These are phyloP conservation scores for Hybos culiciformis DNA, from an alignment of 2,888 invertebrate species.

Conservation along the genomic window DNA sequence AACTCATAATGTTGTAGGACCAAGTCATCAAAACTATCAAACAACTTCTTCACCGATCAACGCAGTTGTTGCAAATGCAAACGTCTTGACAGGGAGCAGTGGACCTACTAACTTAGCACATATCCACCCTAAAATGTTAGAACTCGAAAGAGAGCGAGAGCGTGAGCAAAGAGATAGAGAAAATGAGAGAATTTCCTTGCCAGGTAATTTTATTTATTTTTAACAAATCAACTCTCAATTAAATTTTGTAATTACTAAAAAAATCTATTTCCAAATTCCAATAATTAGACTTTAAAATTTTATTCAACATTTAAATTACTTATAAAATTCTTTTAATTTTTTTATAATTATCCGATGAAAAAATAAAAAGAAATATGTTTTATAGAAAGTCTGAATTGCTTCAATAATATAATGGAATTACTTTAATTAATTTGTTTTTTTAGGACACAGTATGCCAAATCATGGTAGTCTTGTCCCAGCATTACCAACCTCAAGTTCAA, in stretches of 20 bases:
- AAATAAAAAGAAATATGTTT: too few relatives aligned
- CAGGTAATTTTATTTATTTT: slow-evolving; percentile 19
- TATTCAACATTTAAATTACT: background rate
- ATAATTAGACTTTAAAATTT: too few relatives aligned
- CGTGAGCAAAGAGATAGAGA: slow-evolving; percentile 22
- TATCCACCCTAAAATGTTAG: slow-evolving; percentile 3
- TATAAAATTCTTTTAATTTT: background rate
- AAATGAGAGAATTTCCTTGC: slow-evolving; percentile 21
- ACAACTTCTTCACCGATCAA: slow-evolving; percentile 17
- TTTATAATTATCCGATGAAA: too few relatives aligned
- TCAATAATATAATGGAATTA: too few relatives aligned
- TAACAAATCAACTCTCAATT: too few relatives aligned
- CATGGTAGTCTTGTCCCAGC: slow-evolving; percentile 26
- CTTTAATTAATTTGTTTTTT: background rate
- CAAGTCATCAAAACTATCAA: slow-evolving; percentile 25
- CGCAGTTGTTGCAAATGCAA: slow-evolving; percentile 5
- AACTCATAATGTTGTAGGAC: slow-evolving; percentile 34
- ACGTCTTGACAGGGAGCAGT: slow-evolving; percentile 10
- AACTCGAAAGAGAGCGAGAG: slow-evolving; percentile 26
- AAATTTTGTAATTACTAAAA: too few relatives aligned
- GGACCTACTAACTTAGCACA: slow-evolving; percentile 17
- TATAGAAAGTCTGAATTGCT: too few relatives aligned
- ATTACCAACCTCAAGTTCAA: slow-evolving; percentile 19
- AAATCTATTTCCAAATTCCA: too few relatives aligned
- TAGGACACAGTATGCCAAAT: slow-evolving; percentile 18